Evolutionary conservation across 2,888 invertebrate genomes (phyloP).

Genomic region (Drosophila ochracea): DNA sequence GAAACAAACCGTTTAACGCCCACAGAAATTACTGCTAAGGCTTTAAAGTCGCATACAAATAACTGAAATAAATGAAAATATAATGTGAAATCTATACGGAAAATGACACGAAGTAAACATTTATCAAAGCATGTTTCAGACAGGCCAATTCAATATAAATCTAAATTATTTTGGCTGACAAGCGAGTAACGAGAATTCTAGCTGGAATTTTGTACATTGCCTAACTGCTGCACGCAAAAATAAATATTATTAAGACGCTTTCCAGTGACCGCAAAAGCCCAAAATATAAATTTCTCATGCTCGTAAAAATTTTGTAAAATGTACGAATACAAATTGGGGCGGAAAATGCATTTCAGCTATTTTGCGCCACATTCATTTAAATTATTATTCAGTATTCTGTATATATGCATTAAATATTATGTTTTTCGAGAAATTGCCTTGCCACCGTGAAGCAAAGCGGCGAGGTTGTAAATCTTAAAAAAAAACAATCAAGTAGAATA

Average conservation of each 20-base stretch:
- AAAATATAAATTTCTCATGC: slow-evolving; percentile 20
- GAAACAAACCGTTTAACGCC: slow-evolving; percentile 30
- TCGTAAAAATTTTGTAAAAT: slow-evolving; percentile 4
- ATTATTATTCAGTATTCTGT: slow-evolving; percentile 8
- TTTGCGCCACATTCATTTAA: slow-evolving; percentile 14
- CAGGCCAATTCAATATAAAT: slow-evolving; percentile 20
- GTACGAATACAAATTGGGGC: slow-evolving; percentile 5
- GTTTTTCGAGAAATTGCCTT: slow-evolving; percentile 16
- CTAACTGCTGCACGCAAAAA: slow-evolving; percentile 11
- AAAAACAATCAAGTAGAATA: slow-evolving; percentile 3
- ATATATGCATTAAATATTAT: slow-evolving; percentile 16
- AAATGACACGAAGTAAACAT: slow-evolving; percentile 14
- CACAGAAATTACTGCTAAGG: neutral
- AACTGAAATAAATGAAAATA: slow-evolving; percentile 18
- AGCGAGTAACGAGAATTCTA: neutral
- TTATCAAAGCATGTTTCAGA: slow-evolving; percentile 14
- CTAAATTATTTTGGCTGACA: slow-evolving; percentile 32
- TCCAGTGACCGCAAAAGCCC: slow-evolving; percentile 15
- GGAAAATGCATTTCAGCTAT: slow-evolving; percentile 37
- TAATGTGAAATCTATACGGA: slow-evolving; percentile 9
- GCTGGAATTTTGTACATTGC: slow-evolving; percentile 9
- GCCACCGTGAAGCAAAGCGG: slow-evolving; percentile 20
- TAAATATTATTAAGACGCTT: slow-evolving; percentile 31
- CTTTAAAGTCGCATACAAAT: slow-evolving; percentile 19
- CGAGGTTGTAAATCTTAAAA: slow-evolving; percentile 22